Base-by-base conservation (phyloP, 2,113 vertebrate genomes). In the Cryptotis parvus region DNA sequence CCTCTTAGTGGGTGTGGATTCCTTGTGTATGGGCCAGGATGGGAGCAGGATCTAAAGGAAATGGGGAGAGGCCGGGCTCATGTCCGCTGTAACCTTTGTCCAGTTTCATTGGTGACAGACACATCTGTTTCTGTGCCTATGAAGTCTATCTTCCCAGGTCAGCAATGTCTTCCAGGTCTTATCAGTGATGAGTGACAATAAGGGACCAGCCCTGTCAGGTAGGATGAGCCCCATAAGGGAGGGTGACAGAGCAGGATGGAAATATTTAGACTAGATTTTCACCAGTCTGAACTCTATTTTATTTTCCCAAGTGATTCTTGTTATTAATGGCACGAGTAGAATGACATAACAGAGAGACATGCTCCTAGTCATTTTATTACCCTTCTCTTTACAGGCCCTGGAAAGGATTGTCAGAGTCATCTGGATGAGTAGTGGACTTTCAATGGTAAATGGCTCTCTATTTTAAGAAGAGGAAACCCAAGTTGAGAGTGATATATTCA, bases 31-130 rank as follows among this genome's bases (percentile, higher is more conserved):
- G 5, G 16, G 39, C n/a, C 43, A 76, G 83, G 41, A 39, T 35
- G 27, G 33, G 61, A 79, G 58, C 2, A 26, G 20, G 63, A 16
- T n/a, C 35, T 74, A 29, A 58, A 92, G 96, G 91, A 92, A 95
- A 26, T 0, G 0, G 31, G 22, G 22, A 73, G 43, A 16, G 31
- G 22, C n/a, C 12, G 29, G 9, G 10, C 15, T 7, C n/a, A 31
- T 72, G 41, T 92, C 52, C 61, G 88, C 39, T 31, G 39, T 3
- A 2, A 39, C 65, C 9, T 65, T 69, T 18, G 2, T 63, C 29
- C 8, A 0, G 24, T 82, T 75, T 95, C 26, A n/a, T 11, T 9
- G 33, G 72, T 52, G 69, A 90, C 12, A 77, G n/a, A 92, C n/a
- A 27, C 65, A 74, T 74, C 79, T 82, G 87, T 80, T 88, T 91